Evolutionary conservation across 2,888 invertebrate genomes (phyloP).

Genomic region (Tetragnatha montana): DNA sequence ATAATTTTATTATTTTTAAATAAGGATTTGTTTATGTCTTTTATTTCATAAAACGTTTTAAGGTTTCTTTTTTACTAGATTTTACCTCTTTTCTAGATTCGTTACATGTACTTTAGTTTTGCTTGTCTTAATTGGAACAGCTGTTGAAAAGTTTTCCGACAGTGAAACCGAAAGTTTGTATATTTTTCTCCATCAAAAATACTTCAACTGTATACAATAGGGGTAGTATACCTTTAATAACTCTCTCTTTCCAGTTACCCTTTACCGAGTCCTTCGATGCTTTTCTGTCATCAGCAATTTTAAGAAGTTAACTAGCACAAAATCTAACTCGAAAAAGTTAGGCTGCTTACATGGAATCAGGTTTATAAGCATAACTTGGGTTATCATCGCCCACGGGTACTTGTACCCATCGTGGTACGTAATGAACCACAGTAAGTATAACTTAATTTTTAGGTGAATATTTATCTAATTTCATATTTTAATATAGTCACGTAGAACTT

Average conservation of each 20-base stretch:
- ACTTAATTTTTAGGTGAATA: neutral
- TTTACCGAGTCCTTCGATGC: neutral
- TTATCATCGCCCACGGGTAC: slow-evolving; percentile 1
- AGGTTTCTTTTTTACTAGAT: too few relatives aligned
- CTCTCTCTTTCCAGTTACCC: neutral
- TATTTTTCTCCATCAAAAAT: too few relatives aligned
- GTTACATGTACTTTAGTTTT: slow-evolving; percentile 2
- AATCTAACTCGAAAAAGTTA: neutral
- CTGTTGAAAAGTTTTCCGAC: neutral
- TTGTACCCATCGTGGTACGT: slow-evolving; percentile 16
- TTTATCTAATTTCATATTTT: too few relatives aligned
- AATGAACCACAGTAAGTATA: slow-evolving; percentile 9
- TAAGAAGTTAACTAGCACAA: neutral
- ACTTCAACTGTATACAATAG: too few relatives aligned
- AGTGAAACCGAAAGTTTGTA: neutral
- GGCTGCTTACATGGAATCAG: slow-evolving; percentile 6
- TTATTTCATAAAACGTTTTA: too few relatives aligned
- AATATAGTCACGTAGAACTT: too few relatives aligned
- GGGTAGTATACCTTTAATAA: too few relatives aligned
- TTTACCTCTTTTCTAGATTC: neutral
- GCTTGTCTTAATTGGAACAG: slow-evolving; percentile 28
- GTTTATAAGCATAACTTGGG: slow-evolving; percentile 29
- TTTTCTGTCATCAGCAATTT: slow-evolving; percentile 21
- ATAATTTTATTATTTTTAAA: too few relatives aligned
- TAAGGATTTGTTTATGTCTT: too few relatives aligned